Conservation (phyloP, 2,888 invertebrate species). For the Nemurella pictetii region DNA sequence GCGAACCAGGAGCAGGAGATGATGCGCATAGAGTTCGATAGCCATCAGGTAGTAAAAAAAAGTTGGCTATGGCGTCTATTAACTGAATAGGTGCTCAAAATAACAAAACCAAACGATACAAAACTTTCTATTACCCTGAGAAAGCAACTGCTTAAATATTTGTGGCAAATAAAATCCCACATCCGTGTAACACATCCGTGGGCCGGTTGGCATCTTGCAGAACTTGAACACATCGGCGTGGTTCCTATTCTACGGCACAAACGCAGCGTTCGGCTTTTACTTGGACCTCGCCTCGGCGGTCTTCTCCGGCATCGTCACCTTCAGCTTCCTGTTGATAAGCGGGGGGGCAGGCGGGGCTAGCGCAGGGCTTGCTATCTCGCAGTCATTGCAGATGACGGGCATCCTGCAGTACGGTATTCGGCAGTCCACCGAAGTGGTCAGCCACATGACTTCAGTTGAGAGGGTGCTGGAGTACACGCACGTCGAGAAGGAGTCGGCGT, state of each 20-base stretch:
- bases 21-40: constrained; percentile 77
- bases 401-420: constrained; percentile 81
- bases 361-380: constrained; percentile 73
- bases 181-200: no score
- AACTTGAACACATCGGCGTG: constrained; percentile 72
- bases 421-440: constrained; percentile 75
- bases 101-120: no score
- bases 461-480: constrained; percentile 77
- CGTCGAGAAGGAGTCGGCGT: constrained; percentile 67
- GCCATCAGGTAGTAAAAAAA: constrained; percentile 66
- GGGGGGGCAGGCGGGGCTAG: constrained; percentile 57
- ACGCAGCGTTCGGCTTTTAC: constrained; percentile 72
- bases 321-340: constrained; percentile 57
- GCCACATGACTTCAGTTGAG: constrained; percentile 83
- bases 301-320: constrained; percentile 67
- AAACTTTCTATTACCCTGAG: no score
- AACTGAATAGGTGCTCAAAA: no score
- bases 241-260: constrained; percentile 65
- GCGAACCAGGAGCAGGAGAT: constrained; percentile 54
- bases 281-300: constrained; percentile 70
- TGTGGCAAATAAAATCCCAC: no score
- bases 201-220: constrained; percentile 52
- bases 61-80: no score
- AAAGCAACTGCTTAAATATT: no score
- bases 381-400: constrained; percentile 72